Percentiles rank a stretch among this genome's conserved stretches.
Conservation (phyloP, 2,888 invertebrate genomes). For the Blastobasis adustella region DNA sequence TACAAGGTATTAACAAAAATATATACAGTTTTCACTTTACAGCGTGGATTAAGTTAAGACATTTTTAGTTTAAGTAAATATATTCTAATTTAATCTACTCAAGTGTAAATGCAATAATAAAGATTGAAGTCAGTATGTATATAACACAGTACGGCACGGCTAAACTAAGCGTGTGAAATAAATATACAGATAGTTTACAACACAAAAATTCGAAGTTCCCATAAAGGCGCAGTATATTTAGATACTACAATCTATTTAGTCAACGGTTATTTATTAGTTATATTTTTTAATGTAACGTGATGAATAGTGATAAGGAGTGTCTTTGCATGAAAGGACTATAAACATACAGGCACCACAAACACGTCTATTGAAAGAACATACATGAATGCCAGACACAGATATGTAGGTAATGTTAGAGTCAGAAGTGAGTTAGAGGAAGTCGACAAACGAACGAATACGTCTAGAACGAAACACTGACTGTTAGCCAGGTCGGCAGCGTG, state of each 20-base stretch:
- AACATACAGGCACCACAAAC: conserved; percentile 10
- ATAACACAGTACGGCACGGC: background rate
- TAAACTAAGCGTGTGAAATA: background rate
- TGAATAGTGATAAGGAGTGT: background rate
- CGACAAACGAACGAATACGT: conserved; percentile 41
- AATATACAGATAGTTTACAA: background rate
- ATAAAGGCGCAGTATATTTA: background rate
- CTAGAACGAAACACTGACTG: conserved; percentile 36
- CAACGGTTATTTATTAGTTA: too few species aligned
- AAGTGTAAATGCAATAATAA: too few species aligned
- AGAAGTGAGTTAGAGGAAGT: conserved; percentile 54
- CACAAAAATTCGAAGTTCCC: background rate
- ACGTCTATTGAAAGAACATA: conserved; percentile 5
- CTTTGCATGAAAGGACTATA: background rate
- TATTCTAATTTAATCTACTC: too few species aligned
- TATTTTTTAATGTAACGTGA: too few species aligned
- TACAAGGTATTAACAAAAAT: too few species aligned
- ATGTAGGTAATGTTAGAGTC: conserved; percentile 13
- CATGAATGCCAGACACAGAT: too few species aligned
- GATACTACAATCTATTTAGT: too few species aligned
- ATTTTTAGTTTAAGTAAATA: too few species aligned
- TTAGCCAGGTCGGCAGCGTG: conserved; percentile 21
- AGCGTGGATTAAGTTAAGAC: too few species aligned
- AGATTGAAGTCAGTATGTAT: too few species aligned
- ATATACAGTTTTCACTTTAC: too few species aligned